Conservation (phyloP, 2,113 vertebrate species). For the Chlorodrepanis virens region DNA sequence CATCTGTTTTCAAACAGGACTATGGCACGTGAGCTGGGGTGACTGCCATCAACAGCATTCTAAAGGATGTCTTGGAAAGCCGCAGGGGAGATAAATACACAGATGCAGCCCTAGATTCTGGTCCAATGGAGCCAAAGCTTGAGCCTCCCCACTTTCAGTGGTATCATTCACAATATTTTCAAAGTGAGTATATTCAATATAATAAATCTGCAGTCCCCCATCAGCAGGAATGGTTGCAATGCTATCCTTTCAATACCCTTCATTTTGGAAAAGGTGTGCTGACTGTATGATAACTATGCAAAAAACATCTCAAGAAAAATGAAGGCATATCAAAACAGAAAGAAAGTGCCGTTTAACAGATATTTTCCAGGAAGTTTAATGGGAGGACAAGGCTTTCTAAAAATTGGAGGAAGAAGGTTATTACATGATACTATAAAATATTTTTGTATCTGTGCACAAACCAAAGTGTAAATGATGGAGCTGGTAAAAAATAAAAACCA, state of each 20-base stretch:
- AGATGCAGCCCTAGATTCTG: not conserved
- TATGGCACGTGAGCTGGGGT: not conserved
- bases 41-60: not conserved
- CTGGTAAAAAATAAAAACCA: not conserved
- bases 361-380: not conserved
- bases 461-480: not conserved
- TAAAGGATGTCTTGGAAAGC: not conserved
- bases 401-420: not conserved
- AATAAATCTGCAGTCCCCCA: not conserved
- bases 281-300: not conserved
- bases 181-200: not conserved
- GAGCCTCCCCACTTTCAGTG: not conserved
- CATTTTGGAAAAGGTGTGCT: not conserved
- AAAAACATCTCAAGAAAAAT: not conserved
- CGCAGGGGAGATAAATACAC: not conserved
- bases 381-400: not conserved
- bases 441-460: not conserved
- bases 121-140: not conserved
- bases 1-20: not conserved
- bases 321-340: not conserved
- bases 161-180: not conserved
- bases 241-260: not conserved
- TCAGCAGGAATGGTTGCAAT: not conserved
- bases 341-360: not conserved
- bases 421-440: not conserved